phyloP scores from a whole-genome alignment of 2,113 vertebrate species.

The Struthidea cinerea region DNA sequence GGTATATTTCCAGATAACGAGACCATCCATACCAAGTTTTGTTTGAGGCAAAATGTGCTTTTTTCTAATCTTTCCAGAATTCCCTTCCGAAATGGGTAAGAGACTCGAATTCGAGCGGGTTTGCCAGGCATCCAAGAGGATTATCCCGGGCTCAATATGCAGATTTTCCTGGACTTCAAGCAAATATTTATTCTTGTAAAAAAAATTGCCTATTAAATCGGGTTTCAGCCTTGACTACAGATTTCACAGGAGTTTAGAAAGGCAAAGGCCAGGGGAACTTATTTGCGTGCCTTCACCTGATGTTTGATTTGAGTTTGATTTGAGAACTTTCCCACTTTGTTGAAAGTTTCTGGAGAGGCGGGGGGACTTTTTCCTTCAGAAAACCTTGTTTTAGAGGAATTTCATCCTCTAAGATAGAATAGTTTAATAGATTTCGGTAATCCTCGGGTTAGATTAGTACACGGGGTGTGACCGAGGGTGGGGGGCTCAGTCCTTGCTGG shows the following conservation, averaged over 20 bases:
- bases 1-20: background rate
- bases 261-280: background rate
- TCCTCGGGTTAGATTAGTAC: background rate
- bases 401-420: background rate
- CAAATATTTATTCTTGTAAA: background rate
- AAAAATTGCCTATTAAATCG: background rate
- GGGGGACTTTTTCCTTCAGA: background rate
- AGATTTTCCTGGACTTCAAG: background rate
- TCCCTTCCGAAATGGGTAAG: background rate
- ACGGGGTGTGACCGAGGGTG: rapidly evolving
- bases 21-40: background rate
- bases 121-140: background rate
- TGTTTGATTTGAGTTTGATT: background rate
- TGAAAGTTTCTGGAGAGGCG: background rate
- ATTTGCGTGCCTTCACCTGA: background rate
- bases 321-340: background rate
- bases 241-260: background rate
- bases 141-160: background rate
- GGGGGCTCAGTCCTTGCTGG: background rate
- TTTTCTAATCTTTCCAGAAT: background rate
- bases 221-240: background rate
- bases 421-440: background rate
- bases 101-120: background rate
- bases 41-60: background rate
- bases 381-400: background rate